Evolutionary conservation across 2,797 vertebrate species (phyloP).

Genomic region (Tapirus indicus): DNA sequence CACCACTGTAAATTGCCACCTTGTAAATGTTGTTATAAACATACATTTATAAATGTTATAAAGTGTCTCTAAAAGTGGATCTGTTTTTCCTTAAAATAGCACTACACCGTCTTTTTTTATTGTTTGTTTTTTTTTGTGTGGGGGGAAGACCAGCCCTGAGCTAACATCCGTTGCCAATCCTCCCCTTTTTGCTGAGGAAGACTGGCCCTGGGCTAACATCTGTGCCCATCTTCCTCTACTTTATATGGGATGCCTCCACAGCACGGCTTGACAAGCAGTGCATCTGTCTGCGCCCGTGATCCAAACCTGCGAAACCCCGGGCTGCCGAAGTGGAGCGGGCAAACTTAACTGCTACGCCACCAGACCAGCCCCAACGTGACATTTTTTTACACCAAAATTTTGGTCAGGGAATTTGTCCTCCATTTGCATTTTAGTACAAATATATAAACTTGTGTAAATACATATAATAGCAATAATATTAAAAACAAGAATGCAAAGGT

Average conservation of each 20-base stretch:
- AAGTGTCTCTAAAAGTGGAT: not conserved
- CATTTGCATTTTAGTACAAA: not conserved
- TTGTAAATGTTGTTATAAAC: not conserved
- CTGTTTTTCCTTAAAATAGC: not conserved
- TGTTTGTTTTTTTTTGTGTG: not conserved
- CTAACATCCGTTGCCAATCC: too few relatives aligned
- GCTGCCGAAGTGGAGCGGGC: too few relatives aligned
- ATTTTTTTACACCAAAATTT: slow-evolving; percentile 1
- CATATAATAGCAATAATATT: not conserved
- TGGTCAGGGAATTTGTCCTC: not conserved
- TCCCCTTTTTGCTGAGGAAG: too few relatives aligned
- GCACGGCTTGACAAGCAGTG: too few relatives aligned
- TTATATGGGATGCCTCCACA: too few relatives aligned
- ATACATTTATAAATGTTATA: not conserved
- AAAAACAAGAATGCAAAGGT: slow-evolving; percentile 28
- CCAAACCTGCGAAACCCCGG: too few relatives aligned
- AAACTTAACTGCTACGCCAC: too few relatives aligned
- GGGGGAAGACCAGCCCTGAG: too few relatives aligned
- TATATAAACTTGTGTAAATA: not conserved
- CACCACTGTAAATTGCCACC: not conserved
- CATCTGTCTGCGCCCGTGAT: too few relatives aligned
- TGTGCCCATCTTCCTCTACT: too few relatives aligned
- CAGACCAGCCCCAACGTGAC: not conserved
- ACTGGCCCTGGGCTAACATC: too few relatives aligned
- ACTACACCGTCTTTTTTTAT: not conserved